phyloP scores from a whole-genome alignment of 2,888 invertebrate species.

The Ganaspis brasiliensis region DNA sequence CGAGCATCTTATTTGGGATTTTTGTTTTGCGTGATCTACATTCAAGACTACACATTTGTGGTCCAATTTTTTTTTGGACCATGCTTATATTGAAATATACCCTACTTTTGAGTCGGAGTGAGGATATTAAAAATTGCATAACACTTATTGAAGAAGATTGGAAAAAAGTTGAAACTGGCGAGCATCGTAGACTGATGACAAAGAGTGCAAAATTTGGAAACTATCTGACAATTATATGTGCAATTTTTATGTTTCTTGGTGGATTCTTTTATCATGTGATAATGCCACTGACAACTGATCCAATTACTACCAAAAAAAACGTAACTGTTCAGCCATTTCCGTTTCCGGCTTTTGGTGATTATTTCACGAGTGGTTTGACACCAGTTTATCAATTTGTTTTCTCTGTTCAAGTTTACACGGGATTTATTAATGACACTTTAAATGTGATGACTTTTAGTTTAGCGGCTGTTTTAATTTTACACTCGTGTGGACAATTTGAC shows the following conservation, averaged over 20 bases:
- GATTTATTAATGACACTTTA: conserved; percentile 49
- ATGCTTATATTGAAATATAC: not conserved
- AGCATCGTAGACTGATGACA: conserved; percentile 45
- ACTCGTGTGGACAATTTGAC: conserved; percentile 46
- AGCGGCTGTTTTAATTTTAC: conserved; percentile 48
- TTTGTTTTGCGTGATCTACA: not conserved
- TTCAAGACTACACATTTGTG: not conserved
- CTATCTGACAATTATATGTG: conserved; percentile 45
- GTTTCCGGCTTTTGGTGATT: conserved; percentile 46
- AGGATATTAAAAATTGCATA: conserved; percentile 40
- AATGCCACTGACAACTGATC: conserved; percentile 43
- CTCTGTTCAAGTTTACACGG: conserved; percentile 39
- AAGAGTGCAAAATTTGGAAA: conserved; percentile 47
- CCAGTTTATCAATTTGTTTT: conserved; percentile 52
- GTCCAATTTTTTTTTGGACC: conserved; percentile 7
- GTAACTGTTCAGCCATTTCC: conserved; percentile 45
- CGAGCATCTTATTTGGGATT: not conserved
- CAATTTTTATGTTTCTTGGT: conserved; percentile 53
- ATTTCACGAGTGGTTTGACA: conserved; percentile 38
- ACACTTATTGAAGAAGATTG: conserved; percentile 49
- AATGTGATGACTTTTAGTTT: conserved; percentile 52
- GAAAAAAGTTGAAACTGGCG: not conserved
- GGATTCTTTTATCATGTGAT: conserved; percentile 48
- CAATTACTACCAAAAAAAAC: conserved; percentile 22
- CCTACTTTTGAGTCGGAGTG: not conserved